phyloP scores from a whole-genome alignment of 2,797 vertebrate genomes.

The Allobates femoralis region DNA sequence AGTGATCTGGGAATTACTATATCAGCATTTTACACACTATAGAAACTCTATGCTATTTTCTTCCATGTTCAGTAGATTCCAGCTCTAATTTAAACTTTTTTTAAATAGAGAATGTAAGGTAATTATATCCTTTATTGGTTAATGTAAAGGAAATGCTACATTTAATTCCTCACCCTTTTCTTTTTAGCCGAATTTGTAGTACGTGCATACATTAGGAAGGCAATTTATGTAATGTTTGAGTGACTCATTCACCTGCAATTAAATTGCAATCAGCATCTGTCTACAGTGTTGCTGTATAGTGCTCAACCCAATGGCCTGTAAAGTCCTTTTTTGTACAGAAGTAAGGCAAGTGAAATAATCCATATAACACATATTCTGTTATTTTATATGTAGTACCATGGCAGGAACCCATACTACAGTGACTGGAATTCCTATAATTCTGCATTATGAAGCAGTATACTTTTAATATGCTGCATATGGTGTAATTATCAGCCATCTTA shows the following conservation, averaged over 20 bases:
- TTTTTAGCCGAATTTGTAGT: neutral
- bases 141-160: neutral
- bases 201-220: neutral
- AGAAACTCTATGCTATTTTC: neutral
- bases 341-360: neutral
- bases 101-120: neutral
- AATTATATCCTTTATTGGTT: neutral
- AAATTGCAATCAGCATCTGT: slow-evolving; percentile 3
- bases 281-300: neutral
- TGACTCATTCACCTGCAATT: slow-evolving; percentile 30
- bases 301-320: neutral
- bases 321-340: neutral
- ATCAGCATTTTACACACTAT: neutral
- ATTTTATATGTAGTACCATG: neutral
- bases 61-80: neutral
- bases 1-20: neutral
- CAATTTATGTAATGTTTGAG: slow-evolving; percentile 13
- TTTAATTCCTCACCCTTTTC: neutral
- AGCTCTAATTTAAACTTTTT: neutral
- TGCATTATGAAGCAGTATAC: neutral
- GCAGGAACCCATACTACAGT: neutral
- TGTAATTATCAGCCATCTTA: neutral
- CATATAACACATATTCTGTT: neutral
- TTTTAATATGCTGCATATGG: neutral
- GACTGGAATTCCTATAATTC: neutral